Evolutionary conservation across 2,888 invertebrate genomes (phyloP).

Genomic region (Thymelicus sylvestris): DNA sequence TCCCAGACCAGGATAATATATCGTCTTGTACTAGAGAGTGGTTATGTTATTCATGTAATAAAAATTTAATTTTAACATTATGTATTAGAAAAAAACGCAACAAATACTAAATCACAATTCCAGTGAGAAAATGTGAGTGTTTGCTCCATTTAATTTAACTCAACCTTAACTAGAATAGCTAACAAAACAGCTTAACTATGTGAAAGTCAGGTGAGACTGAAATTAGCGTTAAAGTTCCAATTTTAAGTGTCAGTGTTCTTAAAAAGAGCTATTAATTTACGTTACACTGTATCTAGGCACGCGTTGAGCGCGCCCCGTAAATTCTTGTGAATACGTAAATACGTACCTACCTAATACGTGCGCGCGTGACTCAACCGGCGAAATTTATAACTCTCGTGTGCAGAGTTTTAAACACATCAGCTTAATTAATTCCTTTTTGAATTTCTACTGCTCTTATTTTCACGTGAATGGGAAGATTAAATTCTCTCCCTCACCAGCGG

Average conservation of each 20-base stretch:
- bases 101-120: neutral
- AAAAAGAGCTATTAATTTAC: slow-evolving; percentile 33
- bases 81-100: neutral
- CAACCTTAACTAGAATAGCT: neutral
- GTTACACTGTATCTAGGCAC: slow-evolving; percentile 25
- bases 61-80: neutral
- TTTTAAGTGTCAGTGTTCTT: slow-evolving; percentile 28
- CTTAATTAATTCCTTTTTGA: slow-evolving; percentile 69
- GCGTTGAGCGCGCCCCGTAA: slow-evolving; percentile 33
- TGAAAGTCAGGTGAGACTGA: slow-evolving; percentile 4
- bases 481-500: slow-evolving; percentile 14
- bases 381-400: slow-evolving; percentile 65
- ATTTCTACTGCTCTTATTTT: slow-evolving; percentile 56
- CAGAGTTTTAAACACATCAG: slow-evolving; percentile 65
- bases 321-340: slow-evolving; percentile 39
- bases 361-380: slow-evolving; percentile 56
- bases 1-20: slow-evolving; percentile 54
- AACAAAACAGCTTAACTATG: slow-evolving; percentile 9
- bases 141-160: neutral
- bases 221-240: slow-evolving; percentile 23
- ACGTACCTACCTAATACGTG: slow-evolving; percentile 36
- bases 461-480: slow-evolving; percentile 48
- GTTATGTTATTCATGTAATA: slow-evolving; percentile 18
- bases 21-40: neutral
- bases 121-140: neutral